These are phyloP conservation scores for Brachionus rubens DNA, from an alignment of 1,140 invertebrate genomes.

Conservation along the genomic window DNA sequence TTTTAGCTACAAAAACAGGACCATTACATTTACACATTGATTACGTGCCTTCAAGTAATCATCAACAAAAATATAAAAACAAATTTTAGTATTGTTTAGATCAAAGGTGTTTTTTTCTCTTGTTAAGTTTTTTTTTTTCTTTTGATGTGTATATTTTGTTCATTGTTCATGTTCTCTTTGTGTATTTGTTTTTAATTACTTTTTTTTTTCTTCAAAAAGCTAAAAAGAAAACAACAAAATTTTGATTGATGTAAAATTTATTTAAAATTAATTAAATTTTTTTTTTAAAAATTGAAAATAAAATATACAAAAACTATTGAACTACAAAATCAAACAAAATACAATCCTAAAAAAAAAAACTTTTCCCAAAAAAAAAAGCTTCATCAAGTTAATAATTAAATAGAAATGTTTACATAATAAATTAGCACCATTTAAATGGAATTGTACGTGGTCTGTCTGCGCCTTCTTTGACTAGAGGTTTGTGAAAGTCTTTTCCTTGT, in stretches of 20 bases:
- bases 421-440: conserved; percentile 39
- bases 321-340: too few relatives aligned
- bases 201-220: background rate
- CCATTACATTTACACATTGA: conserved; percentile 25
- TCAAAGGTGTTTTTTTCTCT: too few relatives aligned
- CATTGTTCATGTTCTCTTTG: background rate
- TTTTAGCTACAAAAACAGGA: conserved; percentile 2
- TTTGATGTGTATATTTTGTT: background rate
- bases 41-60: background rate
- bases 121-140: background rate
- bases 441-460: conserved; percentile 72
- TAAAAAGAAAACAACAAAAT: background rate
- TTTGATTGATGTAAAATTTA: background rate
- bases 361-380: background rate
- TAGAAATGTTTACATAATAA: background rate
- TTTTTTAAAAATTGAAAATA: background rate
- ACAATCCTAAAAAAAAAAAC: conserved; percentile 1
- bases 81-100: too few relatives aligned
- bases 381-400: background rate
- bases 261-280: background rate
- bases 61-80: too few relatives aligned
- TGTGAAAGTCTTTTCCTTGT: conserved; percentile 93
- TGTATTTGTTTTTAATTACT: background rate
- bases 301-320: background rate
- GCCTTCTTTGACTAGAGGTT: conserved; percentile 96